Base-by-base conservation (phyloP, 2,888 invertebrate species). In the Mimas tiliae region DNA sequence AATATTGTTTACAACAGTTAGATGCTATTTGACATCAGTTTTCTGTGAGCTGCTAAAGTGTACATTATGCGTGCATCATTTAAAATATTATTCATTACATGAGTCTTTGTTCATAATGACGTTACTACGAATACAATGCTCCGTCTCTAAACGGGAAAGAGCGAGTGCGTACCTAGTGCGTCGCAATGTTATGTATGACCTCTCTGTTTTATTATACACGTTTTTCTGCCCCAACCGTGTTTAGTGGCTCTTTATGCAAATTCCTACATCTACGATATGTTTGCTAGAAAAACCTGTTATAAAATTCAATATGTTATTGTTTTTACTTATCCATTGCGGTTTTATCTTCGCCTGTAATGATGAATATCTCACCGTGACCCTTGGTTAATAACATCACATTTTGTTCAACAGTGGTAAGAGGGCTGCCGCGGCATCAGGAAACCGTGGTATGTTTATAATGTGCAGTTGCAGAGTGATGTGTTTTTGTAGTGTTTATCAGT, bases 381-480 rank as follows among this genome's bases (percentile, higher is more conserved):
- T 3, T n/a, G 19, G 16, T 27, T 38, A 34, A 11, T 38, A 16
- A 14, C 16, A 38, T 38, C 11, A 9, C 34, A n/a, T 55, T 55
- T 12, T 42, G 42, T 16, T n/a, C 19, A 58, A 38, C 38, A 55
- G 38, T 19, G 19, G 42, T 38, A 6, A 58, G 19, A 19, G 58
- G 6, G 19, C 38, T 0, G 50, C 27, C 27, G 27, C 27, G 27
- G 27, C 38, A 79, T 75, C 75, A 82, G 79, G 77, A 81, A 83
- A 83, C 81, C 77, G 72, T 70, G 67, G 71, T 75, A 74, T 80
- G 79, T 82, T 78, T 66, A 68, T 69, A 50, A 84, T 84, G 83
- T 91, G 89, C 90, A 90, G 81, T 86, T 89, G 88, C 86, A 87
- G 81, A 83, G 84, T 83, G 81, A 82, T 88, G 81, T 85, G 87